Percentiles rank a stretch among this genome's conserved stretches.
These are phyloP conservation scores for Pitta sordida DNA, from an alignment of 2,113 vertebrate genomes.

Conservation along the genomic window DNA sequence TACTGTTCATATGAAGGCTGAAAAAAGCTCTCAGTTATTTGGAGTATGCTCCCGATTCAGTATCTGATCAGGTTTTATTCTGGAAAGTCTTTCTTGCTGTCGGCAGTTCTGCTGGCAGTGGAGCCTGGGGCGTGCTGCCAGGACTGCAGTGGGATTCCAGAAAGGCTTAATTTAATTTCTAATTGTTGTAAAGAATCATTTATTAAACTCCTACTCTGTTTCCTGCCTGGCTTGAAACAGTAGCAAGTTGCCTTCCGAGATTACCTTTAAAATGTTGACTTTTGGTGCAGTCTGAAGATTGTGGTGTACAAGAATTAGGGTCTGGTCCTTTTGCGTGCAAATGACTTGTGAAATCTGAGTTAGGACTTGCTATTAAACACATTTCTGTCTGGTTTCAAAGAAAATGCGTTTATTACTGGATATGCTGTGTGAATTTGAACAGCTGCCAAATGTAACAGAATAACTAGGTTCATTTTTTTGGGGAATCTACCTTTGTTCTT, in stretches of 20 bases:
- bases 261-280: neutral
- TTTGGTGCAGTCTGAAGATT: neutral
- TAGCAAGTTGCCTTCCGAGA: neutral
- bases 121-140: neutral
- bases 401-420: neutral
- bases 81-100: neutral
- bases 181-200: slow-evolving; percentile 21
- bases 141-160: slow-evolving; percentile 22
- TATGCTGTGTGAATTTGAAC: neutral
- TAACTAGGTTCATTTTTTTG: neutral
- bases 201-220: neutral
- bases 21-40: neutral
- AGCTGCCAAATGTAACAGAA: neutral
- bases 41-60: neutral
- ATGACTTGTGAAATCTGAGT: neutral
- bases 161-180: slow-evolving; percentile 31
- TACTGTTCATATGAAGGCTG: neutral
- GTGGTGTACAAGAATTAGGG: neutral
- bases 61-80: neutral
- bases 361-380: neutral
- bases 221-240: neutral
- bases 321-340: neutral
- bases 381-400: neutral
- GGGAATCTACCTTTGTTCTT: neutral
- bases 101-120: neutral